Conservation (phyloP, 2,113 vertebrate species). For the Xiphophorus hellerii region DNA sequence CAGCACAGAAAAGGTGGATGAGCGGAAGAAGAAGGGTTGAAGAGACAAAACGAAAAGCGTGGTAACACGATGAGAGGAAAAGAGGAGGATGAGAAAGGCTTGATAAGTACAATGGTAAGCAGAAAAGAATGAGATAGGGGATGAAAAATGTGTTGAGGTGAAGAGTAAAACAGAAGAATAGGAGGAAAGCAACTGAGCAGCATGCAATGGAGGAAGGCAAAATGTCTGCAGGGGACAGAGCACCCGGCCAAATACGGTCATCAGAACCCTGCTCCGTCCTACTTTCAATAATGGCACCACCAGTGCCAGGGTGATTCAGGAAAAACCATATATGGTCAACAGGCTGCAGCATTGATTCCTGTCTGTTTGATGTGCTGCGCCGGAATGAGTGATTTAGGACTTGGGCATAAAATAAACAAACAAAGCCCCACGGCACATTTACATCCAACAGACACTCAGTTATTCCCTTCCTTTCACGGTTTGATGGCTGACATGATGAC, state of each 20-base stretch:
- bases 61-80: constrained; percentile 56
- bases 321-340: constrained; percentile 61
- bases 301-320: constrained; percentile 58
- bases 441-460: constrained; percentile 12
- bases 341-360: constrained; percentile 25
- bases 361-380: constrained; percentile 56
- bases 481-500: constrained; percentile 46
- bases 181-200: constrained; percentile 49
- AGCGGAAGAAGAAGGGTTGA: constrained; percentile 60
- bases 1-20: constrained; percentile 48
- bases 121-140: constrained; percentile 50
- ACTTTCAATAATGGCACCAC: constrained; percentile 72
- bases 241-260: constrained; percentile 76
- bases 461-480: constrained; percentile 21
- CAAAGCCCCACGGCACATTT: constrained; percentile 45
- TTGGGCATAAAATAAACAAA: constrained; percentile 54
- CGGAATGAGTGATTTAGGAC: constrained; percentile 63
- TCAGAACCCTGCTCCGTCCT: constrained; percentile 72
- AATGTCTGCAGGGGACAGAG: constrained; percentile 75
- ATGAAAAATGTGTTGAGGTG: constrained; percentile 27
- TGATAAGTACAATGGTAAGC: constrained; percentile 40
- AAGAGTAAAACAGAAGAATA: constrained; percentile 37
- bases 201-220: constrained; percentile 62
- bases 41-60: constrained; percentile 56
- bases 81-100: constrained; percentile 26